These are phyloP conservation scores for Stylophora pistillata DNA, from an alignment of 64 coral and sea anemone genomes.

Conservation along the genomic window DNA sequence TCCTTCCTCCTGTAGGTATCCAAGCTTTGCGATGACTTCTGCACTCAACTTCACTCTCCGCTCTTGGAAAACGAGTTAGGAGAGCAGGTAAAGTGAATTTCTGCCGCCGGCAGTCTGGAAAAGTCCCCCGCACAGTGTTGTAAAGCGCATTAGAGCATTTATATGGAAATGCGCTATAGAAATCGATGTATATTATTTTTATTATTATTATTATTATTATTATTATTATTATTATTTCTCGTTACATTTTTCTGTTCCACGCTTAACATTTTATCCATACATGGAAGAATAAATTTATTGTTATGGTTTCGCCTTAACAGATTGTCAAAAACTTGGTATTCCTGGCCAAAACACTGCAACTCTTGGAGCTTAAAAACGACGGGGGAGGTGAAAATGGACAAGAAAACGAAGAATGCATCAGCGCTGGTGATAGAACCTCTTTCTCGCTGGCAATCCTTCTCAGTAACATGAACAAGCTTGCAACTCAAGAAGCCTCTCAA, in stretches of 20 bases:
- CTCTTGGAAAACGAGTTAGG: conserved; percentile 80
- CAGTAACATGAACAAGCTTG: conserved; percentile 64
- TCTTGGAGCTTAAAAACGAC: conserved; percentile 24
- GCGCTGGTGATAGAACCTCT: background rate
- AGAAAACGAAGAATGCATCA: background rate
- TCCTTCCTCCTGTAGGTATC: conserved; percentile 46
- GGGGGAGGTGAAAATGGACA: conserved; percentile 1
- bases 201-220: too few relatives aligned
- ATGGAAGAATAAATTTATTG: too few relatives aligned
- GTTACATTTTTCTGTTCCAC: background rate
- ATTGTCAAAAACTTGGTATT: conserved; percentile 86
- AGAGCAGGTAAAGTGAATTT: conserved; percentile 65
- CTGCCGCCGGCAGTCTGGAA: too few relatives aligned
- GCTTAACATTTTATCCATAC: too few relatives aligned
- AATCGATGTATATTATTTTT: too few relatives aligned
- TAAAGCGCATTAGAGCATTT: too few relatives aligned
- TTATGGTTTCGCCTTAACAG: conserved; percentile 16
- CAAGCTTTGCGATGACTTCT: conserved; percentile 61
- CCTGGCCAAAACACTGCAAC: conserved; percentile 59
- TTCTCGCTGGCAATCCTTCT: conserved; percentile 59
- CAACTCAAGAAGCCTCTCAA: conserved; percentile 75
- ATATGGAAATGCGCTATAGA: too few relatives aligned
- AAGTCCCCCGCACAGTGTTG: too few relatives aligned
- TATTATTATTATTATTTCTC: background rate
- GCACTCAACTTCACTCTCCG: conserved; percentile 67